Percentiles rank a stretch among this genome's conserved stretches.
These are phyloP conservation scores for Nesometra sesokonis DNA, from an alignment of 35 echinoderm and acorn worm genomes.

Conservation along the genomic window DNA sequence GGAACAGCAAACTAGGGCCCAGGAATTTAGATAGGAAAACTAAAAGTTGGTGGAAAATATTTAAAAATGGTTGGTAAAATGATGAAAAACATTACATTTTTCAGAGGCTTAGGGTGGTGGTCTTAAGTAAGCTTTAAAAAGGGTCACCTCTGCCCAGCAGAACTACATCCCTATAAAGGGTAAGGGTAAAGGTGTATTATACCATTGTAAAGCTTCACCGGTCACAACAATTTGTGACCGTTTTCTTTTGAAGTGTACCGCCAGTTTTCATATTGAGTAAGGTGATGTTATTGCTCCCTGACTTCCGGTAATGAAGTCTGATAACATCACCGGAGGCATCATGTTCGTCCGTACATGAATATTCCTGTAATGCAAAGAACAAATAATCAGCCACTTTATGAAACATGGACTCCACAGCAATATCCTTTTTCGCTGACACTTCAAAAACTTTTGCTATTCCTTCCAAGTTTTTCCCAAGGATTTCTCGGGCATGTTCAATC, in stretches of 20 bases:
- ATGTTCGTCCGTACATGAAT: not conserved
- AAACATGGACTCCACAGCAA: slow-evolving; percentile 70
- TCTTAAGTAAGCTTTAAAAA: no score
- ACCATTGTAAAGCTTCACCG: no score
- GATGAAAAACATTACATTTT: no score
- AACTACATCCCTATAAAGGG: no score
- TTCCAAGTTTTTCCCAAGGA: slow-evolving; percentile 29
- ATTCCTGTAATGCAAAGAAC: not conserved
- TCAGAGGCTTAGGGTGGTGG: no score
- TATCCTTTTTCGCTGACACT: slow-evolving; percentile 72
- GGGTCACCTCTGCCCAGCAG: no score
- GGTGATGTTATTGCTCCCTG: not conserved
- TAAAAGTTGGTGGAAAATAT: no score
- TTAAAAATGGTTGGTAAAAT: no score
- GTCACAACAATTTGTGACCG: not conserved
- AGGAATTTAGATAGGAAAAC: no score
- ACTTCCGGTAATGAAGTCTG: not conserved
- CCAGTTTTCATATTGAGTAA: not conserved
- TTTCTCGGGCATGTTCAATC: slow-evolving; percentile 59
- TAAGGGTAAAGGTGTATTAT: no score
- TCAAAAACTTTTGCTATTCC: slow-evolving; percentile 33
- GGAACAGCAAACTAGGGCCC: no score
- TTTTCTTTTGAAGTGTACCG: not conserved
- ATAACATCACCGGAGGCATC: not conserved
- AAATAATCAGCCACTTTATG: slow-evolving; percentile 60